Evolutionary conservation across 2,797 vertebrate species (phyloP).

Genomic region (Cirrhinus molitorella): DNA sequence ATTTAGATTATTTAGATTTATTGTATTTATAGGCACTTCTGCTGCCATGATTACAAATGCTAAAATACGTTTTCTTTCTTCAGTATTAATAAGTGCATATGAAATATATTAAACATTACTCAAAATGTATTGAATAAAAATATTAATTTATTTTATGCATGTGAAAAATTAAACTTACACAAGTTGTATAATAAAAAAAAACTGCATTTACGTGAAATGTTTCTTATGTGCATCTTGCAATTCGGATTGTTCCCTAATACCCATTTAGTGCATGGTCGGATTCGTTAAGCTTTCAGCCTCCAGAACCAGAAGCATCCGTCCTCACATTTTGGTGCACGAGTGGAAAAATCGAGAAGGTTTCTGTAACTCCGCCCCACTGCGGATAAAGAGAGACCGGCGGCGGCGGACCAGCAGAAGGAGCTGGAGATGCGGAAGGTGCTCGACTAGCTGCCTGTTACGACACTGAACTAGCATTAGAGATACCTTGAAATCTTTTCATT

Average conservation of each 20-base stretch:
- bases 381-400: neutral
- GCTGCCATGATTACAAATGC: too few species aligned
- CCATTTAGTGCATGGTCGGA: too few species aligned
- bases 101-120: too few species aligned
- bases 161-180: neutral
- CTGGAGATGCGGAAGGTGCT: neutral
- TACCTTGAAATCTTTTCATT: neutral
- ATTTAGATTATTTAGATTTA: too few species aligned
- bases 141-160: neutral
- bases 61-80: neutral
- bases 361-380: neutral
- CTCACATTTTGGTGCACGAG: neutral
- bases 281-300: neutral
- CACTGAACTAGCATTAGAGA: neutral
- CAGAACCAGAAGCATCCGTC: neutral
- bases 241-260: neutral
- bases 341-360: neutral
- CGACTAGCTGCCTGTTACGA: neutral
- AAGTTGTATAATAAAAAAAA: neutral
- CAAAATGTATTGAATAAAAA: too few species aligned
- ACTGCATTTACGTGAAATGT: neutral
- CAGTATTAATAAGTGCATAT: neutral
- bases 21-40: too few species aligned
- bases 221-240: neutral
- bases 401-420: neutral